Base-by-base conservation (phyloP, 2,797 vertebrate genomes). In the Neosilurus mollespiculum region DNA sequence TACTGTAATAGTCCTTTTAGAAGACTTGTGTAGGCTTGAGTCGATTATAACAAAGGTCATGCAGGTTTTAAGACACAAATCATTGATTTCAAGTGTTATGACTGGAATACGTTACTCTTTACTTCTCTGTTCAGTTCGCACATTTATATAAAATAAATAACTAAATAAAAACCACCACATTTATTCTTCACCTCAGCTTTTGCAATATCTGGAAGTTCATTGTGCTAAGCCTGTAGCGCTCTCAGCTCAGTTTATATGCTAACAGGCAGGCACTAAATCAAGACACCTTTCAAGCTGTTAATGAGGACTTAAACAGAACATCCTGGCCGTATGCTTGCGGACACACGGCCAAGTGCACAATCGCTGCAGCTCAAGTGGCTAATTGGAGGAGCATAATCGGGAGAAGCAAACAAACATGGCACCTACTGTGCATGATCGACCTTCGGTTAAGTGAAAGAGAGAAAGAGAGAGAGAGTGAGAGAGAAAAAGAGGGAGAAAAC, bases 341-440 rank as follows among this genome's bases (percentile, higher is more conserved):
- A 94, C 90, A 94, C 93, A 93, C 92, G 91, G 93, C 92, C 88
- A 95, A 95, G 92, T 95, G 94, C 93, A 94, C 95, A 95, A 93
- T 94, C 92, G 91, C 93, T 93, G 92, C 94, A 93, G 91, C 93
- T 93, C 89, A 95, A 95, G 92, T 95, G 94, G 93, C 93, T 94
- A 94, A 95, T 94, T 94, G 93, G 87, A 92, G 87, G 86, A 86
- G 89, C 90, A 90, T 91, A 92, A 93, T 93, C 91, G 91, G 88
- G 30, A 89, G 88, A 91, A 90, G 89, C 90, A 93, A 93, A 93
- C 92, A 95, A 94, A 93, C 93, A 94, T 93, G 70, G 92, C 93
- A 94, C 93, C 94, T 94, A 94, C 93, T 93, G 93, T 89, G 92
- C 92, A 92, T 91, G 90, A 91, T 92, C 87, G 93, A 95, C 93